phyloP scores from a whole-genome alignment of 2,113 vertebrate genomes.

The Chionodraco myersi region DNA sequence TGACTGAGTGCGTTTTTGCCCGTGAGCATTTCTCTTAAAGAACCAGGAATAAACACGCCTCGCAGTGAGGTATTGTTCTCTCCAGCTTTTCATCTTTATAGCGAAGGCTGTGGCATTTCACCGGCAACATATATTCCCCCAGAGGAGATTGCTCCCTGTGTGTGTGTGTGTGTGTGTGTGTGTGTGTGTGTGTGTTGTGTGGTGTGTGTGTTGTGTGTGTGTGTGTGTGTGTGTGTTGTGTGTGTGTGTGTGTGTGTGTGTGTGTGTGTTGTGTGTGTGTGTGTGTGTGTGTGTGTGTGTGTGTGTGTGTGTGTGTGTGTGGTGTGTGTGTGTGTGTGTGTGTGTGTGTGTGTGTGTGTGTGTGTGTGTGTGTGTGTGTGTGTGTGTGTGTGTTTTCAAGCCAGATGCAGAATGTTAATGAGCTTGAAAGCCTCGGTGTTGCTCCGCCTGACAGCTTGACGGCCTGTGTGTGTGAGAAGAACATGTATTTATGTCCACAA shows the following conservation, averaged over 20 bases:
- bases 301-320: constrained; percentile 8
- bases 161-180: constrained; percentile 11
- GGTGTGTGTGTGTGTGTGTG: constrained; percentile 8
- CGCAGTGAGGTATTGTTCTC: constrained; percentile 12
- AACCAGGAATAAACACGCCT: not conserved
- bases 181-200: not conserved
- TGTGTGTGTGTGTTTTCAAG: constrained; percentile 30
- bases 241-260: not conserved
- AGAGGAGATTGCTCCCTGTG: constrained; percentile 16
- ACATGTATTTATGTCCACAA: constrained; percentile 15
- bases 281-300: constrained; percentile 8
- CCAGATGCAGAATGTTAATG: constrained; percentile 67
- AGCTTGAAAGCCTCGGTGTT: constrained; percentile 34
- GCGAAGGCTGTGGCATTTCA: constrained; percentile 35
- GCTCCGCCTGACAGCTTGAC: constrained; percentile 45
- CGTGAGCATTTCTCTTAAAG: constrained; percentile 23
- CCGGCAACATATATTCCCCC: constrained; percentile 10
- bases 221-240: constrained; percentile 5
- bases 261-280: constrained; percentile 15
- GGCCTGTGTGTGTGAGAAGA: constrained; percentile 11
- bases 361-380: constrained; percentile 20
- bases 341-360: constrained; percentile 7
- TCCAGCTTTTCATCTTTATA: not conserved
- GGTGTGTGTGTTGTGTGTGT: constrained; percentile 1
- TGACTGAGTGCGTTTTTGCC: constrained; percentile 32